Conservation (phyloP, 2,113 vertebrate species). For the Platysternon megacephalum region DNA sequence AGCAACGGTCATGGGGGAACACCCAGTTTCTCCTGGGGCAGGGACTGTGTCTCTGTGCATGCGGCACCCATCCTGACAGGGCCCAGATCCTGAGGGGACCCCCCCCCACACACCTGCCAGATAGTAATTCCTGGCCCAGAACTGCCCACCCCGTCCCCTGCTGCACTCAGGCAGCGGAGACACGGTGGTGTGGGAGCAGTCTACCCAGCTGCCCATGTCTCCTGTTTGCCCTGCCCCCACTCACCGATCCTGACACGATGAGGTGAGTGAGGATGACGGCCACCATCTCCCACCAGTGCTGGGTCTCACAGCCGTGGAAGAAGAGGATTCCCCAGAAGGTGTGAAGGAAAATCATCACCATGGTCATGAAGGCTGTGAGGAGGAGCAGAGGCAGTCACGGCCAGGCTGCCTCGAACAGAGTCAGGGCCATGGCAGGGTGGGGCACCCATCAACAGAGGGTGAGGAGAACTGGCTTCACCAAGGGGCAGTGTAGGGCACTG, state of each 20-base stretch:
- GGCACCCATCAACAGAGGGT: background rate
- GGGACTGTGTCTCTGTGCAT: background rate
- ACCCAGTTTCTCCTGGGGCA: background rate
- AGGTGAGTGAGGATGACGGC: conserved; percentile 77
- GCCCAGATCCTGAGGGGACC: background rate
- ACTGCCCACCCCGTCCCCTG: background rate
- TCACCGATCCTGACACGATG: conserved; percentile 80
- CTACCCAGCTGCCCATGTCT: background rate
- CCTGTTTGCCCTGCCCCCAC: background rate
- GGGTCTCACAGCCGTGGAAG: conserved; percentile 82
- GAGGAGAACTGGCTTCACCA: background rate
- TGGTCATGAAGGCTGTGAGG: conserved; percentile 82
- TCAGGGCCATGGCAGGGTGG: fast-evolving
- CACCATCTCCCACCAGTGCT: conserved; percentile 74
- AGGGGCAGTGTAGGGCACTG: background rate
- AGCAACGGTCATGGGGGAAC: background rate
- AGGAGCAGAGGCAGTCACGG: background rate
- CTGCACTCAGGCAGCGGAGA: background rate
- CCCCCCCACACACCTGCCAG: too few relatives aligned
- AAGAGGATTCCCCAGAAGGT: conserved; percentile 85
- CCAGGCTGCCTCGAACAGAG: background rate
- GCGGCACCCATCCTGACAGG: background rate
- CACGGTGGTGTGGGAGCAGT: background rate
- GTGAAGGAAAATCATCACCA: conserved; percentile 83
- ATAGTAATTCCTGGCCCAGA: too few relatives aligned